Percentiles rank a stretch among this genome's conserved stretches.
phyloP scores from a whole-genome alignment of 2,113 vertebrate species.

The Dendrocopos noguchii region DNA sequence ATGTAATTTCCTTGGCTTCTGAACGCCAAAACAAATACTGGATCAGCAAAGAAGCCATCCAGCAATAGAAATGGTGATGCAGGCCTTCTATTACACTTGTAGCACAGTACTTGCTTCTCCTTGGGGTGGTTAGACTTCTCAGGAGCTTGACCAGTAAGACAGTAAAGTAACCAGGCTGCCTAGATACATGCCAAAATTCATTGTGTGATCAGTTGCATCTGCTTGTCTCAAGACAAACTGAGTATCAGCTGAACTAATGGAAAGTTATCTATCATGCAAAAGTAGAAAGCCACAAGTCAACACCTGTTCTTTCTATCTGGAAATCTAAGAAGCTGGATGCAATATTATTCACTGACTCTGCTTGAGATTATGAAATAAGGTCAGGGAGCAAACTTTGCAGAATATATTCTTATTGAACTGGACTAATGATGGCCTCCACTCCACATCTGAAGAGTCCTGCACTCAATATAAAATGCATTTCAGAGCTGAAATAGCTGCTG shows the following conservation, averaged over 20 bases:
- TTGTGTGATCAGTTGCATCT: not conserved
- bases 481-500: not conserved
- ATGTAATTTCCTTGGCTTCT: not conserved
- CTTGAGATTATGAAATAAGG: not conserved
- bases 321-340: not conserved
- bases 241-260: not conserved
- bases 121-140: rapidly evolving
- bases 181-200: not conserved
- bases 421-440: not conserved
- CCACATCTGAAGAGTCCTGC: not conserved
- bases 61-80: not conserved
- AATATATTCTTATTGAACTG: not conserved
- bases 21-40: not conserved
- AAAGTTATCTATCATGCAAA: not conserved
- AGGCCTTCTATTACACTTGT: not conserved
- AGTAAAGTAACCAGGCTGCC: not conserved
- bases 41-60: not conserved
- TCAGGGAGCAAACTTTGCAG: not conserved
- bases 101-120: not conserved
- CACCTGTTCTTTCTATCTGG: not conserved
- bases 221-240: not conserved
- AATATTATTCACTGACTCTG: not conserved
- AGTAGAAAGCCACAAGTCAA: not conserved
- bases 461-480: not conserved
- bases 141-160: not conserved